These are phyloP conservation scores for Siniperca undulata DNA, from an alignment of 2,797 vertebrate species.

Conservation along the genomic window DNA sequence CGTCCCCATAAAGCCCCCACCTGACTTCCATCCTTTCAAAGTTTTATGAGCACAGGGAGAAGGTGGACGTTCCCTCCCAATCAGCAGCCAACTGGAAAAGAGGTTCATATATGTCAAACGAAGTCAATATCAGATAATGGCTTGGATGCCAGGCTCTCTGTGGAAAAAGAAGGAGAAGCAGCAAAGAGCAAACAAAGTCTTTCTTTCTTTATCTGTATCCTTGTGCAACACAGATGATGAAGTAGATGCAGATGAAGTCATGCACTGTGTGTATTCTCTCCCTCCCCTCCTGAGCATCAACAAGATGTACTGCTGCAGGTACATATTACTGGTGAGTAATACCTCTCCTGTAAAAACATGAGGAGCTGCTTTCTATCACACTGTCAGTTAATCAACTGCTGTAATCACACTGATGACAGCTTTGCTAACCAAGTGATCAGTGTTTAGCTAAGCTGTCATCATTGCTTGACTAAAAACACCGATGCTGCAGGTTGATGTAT, in stretches of 20 bases:
- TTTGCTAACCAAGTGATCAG: conserved; percentile 5
- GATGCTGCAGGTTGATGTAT: background rate
- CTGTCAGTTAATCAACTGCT: conserved; percentile 25
- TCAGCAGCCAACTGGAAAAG: conserved; percentile 76
- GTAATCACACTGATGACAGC: conserved; percentile 41
- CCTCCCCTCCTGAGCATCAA: background rate
- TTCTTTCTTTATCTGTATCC: background rate
- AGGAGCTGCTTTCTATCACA: conserved; percentile 22
- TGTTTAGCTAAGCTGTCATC: conserved; percentile 29
- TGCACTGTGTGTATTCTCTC: background rate
- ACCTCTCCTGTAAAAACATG: background rate
- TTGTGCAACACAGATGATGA: background rate
- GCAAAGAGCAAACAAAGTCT: background rate
- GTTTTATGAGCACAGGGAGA: conserved; percentile 69
- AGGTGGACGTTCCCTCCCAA: conserved; percentile 51
- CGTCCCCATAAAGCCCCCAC: conserved; percentile 29
- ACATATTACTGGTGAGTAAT: background rate
- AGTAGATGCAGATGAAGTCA: background rate
- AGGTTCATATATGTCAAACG: conserved; percentile 75
- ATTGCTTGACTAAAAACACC: conserved; percentile 12
- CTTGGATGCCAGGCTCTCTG: conserved; percentile 10
- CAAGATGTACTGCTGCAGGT: conserved; percentile 27
- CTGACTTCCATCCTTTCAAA: conserved; percentile 57
- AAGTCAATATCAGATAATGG: conserved; percentile 72
- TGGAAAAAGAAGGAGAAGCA: too few relatives aligned